Evolutionary conservation across 2,888 invertebrate species (phyloP).

Genomic region (Operophtera brumata): DNA sequence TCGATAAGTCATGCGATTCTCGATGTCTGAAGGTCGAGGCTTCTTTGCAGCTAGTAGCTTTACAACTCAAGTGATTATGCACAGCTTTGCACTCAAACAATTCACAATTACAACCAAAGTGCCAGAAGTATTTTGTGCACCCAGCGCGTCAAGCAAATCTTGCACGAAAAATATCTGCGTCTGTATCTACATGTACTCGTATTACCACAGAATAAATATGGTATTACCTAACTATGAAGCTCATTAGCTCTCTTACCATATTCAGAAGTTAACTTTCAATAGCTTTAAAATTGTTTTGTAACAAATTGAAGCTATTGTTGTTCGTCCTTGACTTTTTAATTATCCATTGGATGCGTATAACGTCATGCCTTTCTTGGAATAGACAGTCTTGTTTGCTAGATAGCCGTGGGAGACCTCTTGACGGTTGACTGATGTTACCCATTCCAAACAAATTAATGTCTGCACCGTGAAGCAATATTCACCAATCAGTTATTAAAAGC

Average conservation of each 20-base stretch:
- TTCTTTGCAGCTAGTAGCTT: neutral
- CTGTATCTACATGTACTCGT: neutral
- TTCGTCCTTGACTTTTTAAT: slow-evolving; percentile 54
- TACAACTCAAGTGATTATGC: neutral
- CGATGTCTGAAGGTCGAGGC: slow-evolving; percentile 23
- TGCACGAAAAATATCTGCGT: neutral
- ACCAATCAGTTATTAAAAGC: slow-evolving; percentile 38
- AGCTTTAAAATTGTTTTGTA: slow-evolving; percentile 34
- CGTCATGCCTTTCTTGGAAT: slow-evolving; percentile 52
- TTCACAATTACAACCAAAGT: no score
- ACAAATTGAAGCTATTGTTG: slow-evolving; percentile 39
- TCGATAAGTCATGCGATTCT: slow-evolving; percentile 23
- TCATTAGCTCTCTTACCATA: slow-evolving; percentile 45
- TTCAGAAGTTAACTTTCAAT: slow-evolving; percentile 40
- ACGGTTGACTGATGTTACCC: slow-evolving; percentile 75
- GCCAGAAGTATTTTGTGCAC: no score
- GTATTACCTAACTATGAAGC: slow-evolving; percentile 18
- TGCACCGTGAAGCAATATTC: slow-evolving; percentile 52
- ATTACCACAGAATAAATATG: no score
- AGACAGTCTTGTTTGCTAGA: slow-evolving; percentile 47
- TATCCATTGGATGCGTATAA: slow-evolving; percentile 52
- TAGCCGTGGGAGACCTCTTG: slow-evolving; percentile 65
- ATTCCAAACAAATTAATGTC: slow-evolving; percentile 68
- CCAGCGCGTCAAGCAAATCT: no score
- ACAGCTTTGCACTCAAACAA: no score